Evolutionary conservation across 1,140 invertebrate genomes (phyloP).

Genomic region (Drosophila ercepeae): DNA sequence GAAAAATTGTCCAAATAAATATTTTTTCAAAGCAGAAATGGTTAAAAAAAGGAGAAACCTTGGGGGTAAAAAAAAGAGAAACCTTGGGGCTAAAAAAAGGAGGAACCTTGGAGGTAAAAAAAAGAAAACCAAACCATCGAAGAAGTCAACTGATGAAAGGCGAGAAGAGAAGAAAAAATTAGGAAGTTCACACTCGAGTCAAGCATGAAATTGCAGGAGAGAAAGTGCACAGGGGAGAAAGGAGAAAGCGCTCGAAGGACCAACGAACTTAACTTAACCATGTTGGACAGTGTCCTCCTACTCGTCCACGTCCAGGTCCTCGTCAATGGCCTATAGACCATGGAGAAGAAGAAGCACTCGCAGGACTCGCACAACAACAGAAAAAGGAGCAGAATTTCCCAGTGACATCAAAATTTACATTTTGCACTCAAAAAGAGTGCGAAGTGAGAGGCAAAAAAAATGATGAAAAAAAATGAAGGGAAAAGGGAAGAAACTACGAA

Average conservation of each 20-base stretch:
- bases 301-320: conserved; percentile 29
- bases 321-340: conserved; percentile 41
- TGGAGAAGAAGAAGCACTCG: background rate
- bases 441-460: conserved; percentile 11
- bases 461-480: background rate
- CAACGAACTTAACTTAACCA: conserved; percentile 43
- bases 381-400: conserved; percentile 38
- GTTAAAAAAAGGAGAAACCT: background rate
- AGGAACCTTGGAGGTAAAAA: conserved; percentile 3
- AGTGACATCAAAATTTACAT: conserved; percentile 69
- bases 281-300: conserved; percentile 41
- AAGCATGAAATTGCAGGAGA: conserved; percentile 45
- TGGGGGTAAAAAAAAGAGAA: background rate
- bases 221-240: conserved; percentile 46
- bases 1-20: conserved; percentile 50
- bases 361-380: background rate
- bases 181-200: conserved; percentile 37
- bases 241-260: conserved; percentile 10
- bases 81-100: background rate
- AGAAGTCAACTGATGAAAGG: conserved; percentile 40
- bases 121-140: conserved; percentile 7
- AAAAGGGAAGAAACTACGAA: conserved; percentile 19
- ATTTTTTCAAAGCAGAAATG: conserved; percentile 27
- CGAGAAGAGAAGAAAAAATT: conserved; percentile 5
- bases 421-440: conserved; percentile 41